Evolutionary conservation across 2,888 invertebrate species (phyloP), one percentile per base, ranked within the genome.

Genomic region (Melanophora roralis): DNA sequence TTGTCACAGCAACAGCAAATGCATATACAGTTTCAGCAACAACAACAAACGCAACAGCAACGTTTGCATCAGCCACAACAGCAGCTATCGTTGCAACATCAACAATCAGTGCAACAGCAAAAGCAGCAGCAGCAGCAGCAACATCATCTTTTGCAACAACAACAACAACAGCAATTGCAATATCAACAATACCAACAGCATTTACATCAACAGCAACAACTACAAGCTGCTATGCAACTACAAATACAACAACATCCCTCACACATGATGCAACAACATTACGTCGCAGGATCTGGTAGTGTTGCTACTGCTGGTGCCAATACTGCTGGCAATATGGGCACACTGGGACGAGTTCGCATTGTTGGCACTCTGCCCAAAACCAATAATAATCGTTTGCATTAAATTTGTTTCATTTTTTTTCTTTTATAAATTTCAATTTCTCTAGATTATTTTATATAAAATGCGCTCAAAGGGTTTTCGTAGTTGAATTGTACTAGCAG

Each of bases 341-440:
- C 88, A 62, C 78, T 88, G 81, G 87, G 87, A 0, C 92, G 94
- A 84, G 96, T 95, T 71, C 92, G 96, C 84, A 96, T 96, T 83
- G 95, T 96, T 67, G 96, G 95, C 73, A 94, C 96, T 79, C 93
- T 96, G 87, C 96, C 96, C 83, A 96, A 96, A 91, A 86, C 92
- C 71, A 88, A 88, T 84, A 88, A 88, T 75, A 88, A 88, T 73
- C 87, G 89, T 83, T 84, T 90, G 83, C 89, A 89, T 84, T 88
- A 86, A 81, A 62, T 57, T 45, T 55, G 11, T 43, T 32, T 32
- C 16, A 47, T 43, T 57, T 64, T 0, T 21, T 36, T 59, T 32
- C 9, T 9, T 47, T 27, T 27, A 5, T 40, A 8, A 11, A 43
- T 45, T 19, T 53, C 27, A 27, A 27, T 45, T 9, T 60, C 9